These are phyloP conservation scores for Podabrus alpinus DNA, from an alignment of 2,888 invertebrate genomes.

Conservation along the genomic window DNA sequence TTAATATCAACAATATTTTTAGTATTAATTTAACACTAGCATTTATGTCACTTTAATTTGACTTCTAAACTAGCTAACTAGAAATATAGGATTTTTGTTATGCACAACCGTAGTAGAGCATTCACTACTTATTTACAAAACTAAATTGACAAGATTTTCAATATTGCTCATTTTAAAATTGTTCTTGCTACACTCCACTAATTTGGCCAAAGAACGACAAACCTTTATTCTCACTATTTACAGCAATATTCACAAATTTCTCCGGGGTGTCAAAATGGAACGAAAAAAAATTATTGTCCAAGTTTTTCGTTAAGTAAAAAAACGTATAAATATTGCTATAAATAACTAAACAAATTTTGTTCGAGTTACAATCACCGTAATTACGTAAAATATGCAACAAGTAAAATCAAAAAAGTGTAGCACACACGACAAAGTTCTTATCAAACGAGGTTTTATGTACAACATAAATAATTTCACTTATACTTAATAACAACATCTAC, in stretches of 20 bases:
- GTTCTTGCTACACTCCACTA: constrained; percentile 13
- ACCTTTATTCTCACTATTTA: constrained; percentile 17
- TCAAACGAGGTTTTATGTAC: neutral
- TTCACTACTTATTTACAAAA: constrained; percentile 33
- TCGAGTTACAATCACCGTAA: neutral
- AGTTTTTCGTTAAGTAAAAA: neutral
- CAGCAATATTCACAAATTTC: constrained; percentile 6
- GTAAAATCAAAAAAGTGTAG: neutral
- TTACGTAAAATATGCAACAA: neutral
- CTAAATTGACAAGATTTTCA: constrained; percentile 35
- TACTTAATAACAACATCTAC: constrained; percentile 24
- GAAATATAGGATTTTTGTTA: constrained; percentile 28
- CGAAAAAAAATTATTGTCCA: neutral
- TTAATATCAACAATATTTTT: neutral
- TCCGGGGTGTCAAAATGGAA: neutral
- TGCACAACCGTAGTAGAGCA: constrained; percentile 38
- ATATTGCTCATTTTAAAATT: constrained; percentile 36
- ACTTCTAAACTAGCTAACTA: constrained; percentile 2
- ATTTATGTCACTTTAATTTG: neutral
- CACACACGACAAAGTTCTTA: neutral
- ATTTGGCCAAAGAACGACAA: constrained; percentile 16
- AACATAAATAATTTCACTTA: constrained; percentile 8
- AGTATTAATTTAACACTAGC: neutral
- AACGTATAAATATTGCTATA: neutral
- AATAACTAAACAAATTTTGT: neutral